phyloP scores from a whole-genome alignment of 2,113 vertebrate species.

The Neopipo cinnamomea region DNA sequence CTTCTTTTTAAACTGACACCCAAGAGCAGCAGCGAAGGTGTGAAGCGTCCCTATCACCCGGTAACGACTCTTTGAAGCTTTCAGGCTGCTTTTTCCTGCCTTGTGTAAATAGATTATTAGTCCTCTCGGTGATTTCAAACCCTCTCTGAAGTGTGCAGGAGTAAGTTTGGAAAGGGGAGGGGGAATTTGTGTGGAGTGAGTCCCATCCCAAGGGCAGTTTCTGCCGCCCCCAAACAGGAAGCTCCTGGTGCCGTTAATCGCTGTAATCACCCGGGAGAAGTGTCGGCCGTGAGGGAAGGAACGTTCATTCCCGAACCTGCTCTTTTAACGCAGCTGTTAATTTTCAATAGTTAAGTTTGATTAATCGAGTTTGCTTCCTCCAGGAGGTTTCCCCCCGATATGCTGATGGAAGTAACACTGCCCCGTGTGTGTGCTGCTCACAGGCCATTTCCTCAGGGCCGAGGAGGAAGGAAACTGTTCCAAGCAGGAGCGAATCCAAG shows the following conservation, averaged over 20 bases:
- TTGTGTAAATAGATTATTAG: accelerated
- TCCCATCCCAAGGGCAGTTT: neutral
- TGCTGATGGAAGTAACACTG: neutral
- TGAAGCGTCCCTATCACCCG: accelerated
- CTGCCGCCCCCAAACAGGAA: neutral
- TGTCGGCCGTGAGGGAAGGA: neutral
- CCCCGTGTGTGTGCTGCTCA: neutral
- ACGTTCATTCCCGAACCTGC: neutral
- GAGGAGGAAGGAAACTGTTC: slow-evolving; percentile 29
- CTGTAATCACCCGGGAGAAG: neutral
- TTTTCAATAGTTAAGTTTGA: accelerated
- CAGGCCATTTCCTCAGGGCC: neutral
- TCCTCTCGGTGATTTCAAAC: neutral
- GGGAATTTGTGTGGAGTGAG: neutral
- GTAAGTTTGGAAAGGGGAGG: neutral
- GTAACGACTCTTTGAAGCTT: neutral
- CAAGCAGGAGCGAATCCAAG: neutral
- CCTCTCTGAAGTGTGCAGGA: neutral
- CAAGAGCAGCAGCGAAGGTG: neutral
- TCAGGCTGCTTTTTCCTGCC: neutral
- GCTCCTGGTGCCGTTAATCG: neutral
- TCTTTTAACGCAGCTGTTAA: neutral
- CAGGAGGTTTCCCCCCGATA: neutral
- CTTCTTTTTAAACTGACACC: neutral
- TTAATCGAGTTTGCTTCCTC: neutral